phyloP scores from a whole-genome alignment of 2,888 invertebrate species.

The Cheilosia urbana region DNA sequence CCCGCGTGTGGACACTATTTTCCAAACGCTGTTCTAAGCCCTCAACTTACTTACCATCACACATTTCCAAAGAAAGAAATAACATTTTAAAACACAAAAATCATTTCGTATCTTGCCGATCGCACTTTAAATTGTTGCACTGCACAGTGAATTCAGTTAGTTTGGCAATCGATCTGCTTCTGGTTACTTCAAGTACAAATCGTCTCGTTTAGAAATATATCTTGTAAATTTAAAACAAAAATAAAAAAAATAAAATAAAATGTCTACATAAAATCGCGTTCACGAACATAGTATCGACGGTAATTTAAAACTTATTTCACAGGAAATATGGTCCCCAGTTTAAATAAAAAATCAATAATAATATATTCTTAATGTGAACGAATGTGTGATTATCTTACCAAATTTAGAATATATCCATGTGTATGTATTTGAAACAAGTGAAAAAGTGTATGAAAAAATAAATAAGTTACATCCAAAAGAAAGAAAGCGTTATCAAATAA shows the following conservation, averaged over 20 bases:
- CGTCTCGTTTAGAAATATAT: neutral
- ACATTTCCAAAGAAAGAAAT: constrained; percentile 34
- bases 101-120: constrained; percentile 51
- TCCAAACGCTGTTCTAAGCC: constrained; percentile 76
- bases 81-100: constrained; percentile 36
- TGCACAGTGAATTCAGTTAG: constrained; percentile 61
- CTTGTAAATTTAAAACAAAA: neutral
- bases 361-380: constrained; percentile 54
- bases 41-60: constrained; percentile 61
- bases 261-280: neutral
- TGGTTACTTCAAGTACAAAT: constrained; percentile 64
- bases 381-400: constrained; percentile 55
- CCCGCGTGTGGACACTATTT: constrained; percentile 83
- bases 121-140: constrained; percentile 72
- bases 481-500: neutral
- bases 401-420: constrained; percentile 30
- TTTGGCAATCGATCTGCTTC: constrained; percentile 71
- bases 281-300: neutral
- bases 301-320: constrained; percentile 4
- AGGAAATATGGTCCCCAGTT: neutral
- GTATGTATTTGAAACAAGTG: constrained; percentile 41
- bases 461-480: constrained; percentile 6
- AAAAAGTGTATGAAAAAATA: constrained; percentile 17
- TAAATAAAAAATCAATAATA: constrained; percentile 9
- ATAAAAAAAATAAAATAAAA: neutral